A percentile compares a stretch with the other conserved stretches of the same genome.
Evolutionary conservation across 2,888 invertebrate species (phyloP).

Genomic region (Pandemis heparana): DNA sequence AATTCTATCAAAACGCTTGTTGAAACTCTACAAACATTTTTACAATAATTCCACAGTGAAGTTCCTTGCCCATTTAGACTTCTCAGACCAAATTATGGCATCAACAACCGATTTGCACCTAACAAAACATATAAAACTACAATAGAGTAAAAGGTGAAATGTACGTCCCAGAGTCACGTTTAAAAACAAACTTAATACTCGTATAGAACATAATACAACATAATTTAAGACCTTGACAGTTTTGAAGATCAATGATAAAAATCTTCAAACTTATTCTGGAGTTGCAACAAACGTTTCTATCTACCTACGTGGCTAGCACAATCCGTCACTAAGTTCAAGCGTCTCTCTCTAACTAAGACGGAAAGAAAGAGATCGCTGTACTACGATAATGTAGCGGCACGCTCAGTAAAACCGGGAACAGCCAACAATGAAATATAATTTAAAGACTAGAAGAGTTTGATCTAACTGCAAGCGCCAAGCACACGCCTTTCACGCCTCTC

Average conservation of each 20-base stretch:
- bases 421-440: slow-evolving; percentile 23
- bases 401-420: background rate
- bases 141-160: no score
- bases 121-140: no score
- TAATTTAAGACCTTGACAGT: background rate
- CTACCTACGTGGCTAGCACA: background rate
- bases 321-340: background rate
- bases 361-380: background rate
- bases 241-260: background rate
- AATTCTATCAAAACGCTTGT: slow-evolving; percentile 7
- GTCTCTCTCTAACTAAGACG: background rate
- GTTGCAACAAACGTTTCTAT: slow-evolving; percentile 1
- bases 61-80: background rate
- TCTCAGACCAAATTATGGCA: background rate
- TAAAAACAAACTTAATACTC: no score
- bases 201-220: background rate
- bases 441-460: slow-evolving; percentile 35
- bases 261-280: background rate
- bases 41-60: background rate
- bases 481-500: slow-evolving; percentile 16
- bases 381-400: background rate
- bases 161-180: no score
- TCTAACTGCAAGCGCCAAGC: slow-evolving; percentile 25
- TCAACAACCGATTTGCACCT: no score
- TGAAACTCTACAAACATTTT: slow-evolving; percentile 1